A percentile compares a stretch with the other conserved stretches of the same genome.
Evolutionary conservation across 1,140 invertebrate species (phyloP).

Genomic region (Mylabris phalerata): DNA sequence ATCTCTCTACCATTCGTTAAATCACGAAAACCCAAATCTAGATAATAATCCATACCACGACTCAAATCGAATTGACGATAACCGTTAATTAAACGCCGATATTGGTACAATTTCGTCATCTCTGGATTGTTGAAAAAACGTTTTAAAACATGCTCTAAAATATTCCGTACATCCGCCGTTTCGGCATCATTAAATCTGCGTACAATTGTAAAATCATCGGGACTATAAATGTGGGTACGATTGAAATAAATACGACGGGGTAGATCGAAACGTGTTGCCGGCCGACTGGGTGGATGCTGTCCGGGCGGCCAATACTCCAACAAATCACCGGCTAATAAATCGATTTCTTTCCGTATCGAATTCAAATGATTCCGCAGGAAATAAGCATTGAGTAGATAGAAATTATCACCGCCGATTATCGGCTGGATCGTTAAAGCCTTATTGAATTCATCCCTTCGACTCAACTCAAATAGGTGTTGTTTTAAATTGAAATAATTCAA

Average conservation of each 20-base stretch:
- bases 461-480: conserved; percentile 43
- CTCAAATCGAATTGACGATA: conserved; percentile 82
- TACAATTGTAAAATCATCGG: conserved; percentile 59
- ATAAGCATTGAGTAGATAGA: conserved; percentile 66
- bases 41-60: conserved; percentile 79
- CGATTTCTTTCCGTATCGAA: conserved; percentile 46
- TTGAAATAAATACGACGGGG: conserved; percentile 81
- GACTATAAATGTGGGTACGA: conserved; percentile 68
- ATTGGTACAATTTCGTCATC: conserved; percentile 50
- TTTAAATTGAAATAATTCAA: conserved; percentile 49
- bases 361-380: conserved; percentile 54
- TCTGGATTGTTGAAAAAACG: conserved; percentile 45
- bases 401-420: conserved; percentile 52
- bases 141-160: conserved; percentile 53
- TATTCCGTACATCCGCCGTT: conserved; percentile 59
- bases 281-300: conserved; percentile 58
- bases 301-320: conserved; percentile 70
- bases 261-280: conserved; percentile 76
- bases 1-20: conserved; percentile 37
- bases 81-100: conserved; percentile 63
- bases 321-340: conserved; percentile 44
- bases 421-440: conserved; percentile 59
- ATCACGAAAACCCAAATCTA: conserved; percentile 57
- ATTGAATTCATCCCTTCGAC: conserved; percentile 46
- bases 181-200: conserved; percentile 52